A percentile compares a stretch with the other conserved stretches of the same genome.
Conservation (phyloP, 2,113 vertebrate genomes). For the Halichoerus grypus region DNA sequence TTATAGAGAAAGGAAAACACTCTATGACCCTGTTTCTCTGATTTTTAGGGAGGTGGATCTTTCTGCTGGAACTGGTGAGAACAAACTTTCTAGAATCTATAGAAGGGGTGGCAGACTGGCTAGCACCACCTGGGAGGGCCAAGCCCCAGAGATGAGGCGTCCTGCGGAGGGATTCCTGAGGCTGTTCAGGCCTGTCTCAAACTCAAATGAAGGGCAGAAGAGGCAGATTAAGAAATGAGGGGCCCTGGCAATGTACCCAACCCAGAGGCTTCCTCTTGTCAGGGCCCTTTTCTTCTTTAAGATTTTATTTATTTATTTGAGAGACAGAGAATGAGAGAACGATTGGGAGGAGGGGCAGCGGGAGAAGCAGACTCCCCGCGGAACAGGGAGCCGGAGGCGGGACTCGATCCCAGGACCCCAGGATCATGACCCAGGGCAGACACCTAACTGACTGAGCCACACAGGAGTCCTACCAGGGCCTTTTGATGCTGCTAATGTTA, state of each 20-base stretch:
- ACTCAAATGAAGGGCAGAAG: background rate
- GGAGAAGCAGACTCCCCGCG: no score
- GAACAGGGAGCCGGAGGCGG: no score
- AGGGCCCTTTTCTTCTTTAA: background rate
- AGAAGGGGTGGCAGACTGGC: background rate
- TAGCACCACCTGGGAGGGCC: background rate
- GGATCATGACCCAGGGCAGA: no score
- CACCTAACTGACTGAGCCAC: no score
- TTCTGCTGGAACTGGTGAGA: background rate
- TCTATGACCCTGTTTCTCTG: background rate
- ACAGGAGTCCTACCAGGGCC: background rate
- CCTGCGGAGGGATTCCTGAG: background rate
- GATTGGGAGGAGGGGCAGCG: no score
- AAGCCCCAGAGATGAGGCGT: background rate
- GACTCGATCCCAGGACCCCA: no score
- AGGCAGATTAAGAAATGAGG: background rate
- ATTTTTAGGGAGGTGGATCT: background rate
- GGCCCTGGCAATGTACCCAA: background rate
- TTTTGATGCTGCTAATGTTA: background rate
- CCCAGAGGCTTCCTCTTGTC: background rate
- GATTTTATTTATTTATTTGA: no score
- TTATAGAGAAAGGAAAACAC: constrained; percentile 1
- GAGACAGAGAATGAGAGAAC: no score
- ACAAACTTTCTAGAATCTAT: background rate
- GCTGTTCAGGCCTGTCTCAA: background rate